Evolutionary conservation across 92 coral and sea anemone species (phyloP), one percentile per base, ranked within the genome.

Genomic region (Palythoa caribaeorum): DNA sequence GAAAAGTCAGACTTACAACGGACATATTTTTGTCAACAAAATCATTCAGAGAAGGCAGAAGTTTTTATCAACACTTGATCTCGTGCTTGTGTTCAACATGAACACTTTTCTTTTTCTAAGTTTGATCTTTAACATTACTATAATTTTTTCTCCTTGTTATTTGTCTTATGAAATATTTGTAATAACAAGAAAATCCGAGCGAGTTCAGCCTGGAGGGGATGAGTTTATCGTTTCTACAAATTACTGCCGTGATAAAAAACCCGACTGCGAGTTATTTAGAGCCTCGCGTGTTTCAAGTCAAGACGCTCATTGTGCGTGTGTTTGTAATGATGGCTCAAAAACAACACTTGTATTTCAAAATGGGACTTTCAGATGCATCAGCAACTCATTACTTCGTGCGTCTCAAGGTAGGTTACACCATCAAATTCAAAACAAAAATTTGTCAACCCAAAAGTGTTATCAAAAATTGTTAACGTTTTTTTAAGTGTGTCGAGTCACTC

Each of bases 141-240:
- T 28, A 28, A 28, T 11, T 28, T 14, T 28, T 35, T 77, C 53
- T 1, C 44, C 59, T 13, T 12, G 37, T 48, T 81, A 55, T 68
- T 68, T 47, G 40, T 81, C 76, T 9, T 47, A 81, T 6, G 54
- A 81, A 6, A 50, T 66, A 28, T 81, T 81, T 81, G 71, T 71
- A 17, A 66, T 81, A 48, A 68, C 74, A 47, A 51, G 86, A 47
- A 65, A 66, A 19, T 47, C 76, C 1, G 86, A 76, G 14, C 39
- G 44, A 3, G 12, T 48, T 69, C 65, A 66, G 76, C 86, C 38
- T 44, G 39, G 9, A 65, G 76, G 13, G 40, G 86, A 81, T 28
- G 36, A 11, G 39, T 81, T 81, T 68, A 81, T 28, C 19, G 75
- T 81, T 48, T 50, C 86, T 20, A 68, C 20, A 40, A 44, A 37